Conservation (phyloP, 2,113 vertebrate genomes). For the Tragelaphus buxtoni region DNA sequence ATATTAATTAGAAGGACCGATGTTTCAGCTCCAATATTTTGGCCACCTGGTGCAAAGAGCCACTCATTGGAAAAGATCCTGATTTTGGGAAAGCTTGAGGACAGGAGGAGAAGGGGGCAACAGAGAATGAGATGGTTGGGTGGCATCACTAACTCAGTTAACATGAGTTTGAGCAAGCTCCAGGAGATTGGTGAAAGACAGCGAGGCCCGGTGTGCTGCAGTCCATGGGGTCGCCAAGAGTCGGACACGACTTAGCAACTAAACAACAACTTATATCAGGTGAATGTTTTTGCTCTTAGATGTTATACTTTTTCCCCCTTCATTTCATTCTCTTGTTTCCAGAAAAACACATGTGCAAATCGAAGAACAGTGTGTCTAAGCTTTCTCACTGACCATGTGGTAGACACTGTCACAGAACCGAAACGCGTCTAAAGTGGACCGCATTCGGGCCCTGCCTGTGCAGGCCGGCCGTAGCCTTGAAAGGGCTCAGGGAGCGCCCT, state of each 20-base stretch:
- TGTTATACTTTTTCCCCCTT: accelerated
- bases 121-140: neutral
- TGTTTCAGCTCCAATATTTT: neutral
- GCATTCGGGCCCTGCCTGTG: neutral
- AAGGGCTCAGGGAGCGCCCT: neutral
- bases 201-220: neutral
- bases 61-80: neutral
- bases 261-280: neutral
- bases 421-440: neutral
- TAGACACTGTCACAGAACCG: neutral
- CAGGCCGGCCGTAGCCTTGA: accelerated
- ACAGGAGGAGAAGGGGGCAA: neutral
- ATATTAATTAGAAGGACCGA: neutral
- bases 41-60: neutral
- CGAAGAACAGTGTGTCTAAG: neutral
- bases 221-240: neutral
- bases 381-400: accelerated
- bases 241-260: neutral
- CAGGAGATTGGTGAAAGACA: neutral
- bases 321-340: neutral
- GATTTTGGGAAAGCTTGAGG: neutral
- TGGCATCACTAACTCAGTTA: neutral
- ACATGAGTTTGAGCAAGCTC: neutral
- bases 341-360: neutral
- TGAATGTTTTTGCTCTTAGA: neutral